phyloP scores from a whole-genome alignment of 2,797 vertebrate genomes.

The Eidolon dupreanum region DNA sequence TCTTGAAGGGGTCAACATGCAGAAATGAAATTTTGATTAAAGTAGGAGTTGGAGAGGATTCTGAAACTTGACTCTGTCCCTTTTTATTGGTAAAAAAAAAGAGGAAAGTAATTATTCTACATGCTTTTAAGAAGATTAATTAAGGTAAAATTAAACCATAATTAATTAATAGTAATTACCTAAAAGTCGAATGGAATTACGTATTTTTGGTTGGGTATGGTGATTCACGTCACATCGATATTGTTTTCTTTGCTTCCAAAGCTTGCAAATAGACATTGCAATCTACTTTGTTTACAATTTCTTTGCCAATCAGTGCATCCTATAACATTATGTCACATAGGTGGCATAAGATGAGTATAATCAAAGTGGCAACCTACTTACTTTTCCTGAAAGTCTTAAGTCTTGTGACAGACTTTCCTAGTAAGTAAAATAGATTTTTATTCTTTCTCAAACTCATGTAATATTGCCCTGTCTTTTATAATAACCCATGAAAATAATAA shows the following conservation, averaged over 20 bases:
- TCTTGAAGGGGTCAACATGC: neutral
- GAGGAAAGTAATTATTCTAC: neutral
- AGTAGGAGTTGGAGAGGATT: neutral
- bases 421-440: neutral
- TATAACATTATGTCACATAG: neutral
- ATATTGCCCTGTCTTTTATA: neutral
- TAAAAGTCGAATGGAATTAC: neutral
- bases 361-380: neutral
- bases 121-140: neutral
- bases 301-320: neutral
- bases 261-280: neutral
- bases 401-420: neutral
- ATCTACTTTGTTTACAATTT: neutral
- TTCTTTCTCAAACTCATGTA: neutral
- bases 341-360: neutral
- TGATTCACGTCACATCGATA: neutral
- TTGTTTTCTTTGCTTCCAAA: neutral
- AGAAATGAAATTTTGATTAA: slow-evolving; percentile 23
- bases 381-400: neutral
- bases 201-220: neutral
- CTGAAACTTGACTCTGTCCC: neutral
- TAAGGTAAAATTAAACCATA: neutral
- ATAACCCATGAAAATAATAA: neutral
- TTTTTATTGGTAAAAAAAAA: neutral
- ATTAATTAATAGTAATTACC: neutral